A percentile compares a stretch with the other conserved stretches of the same genome.
Conservation (phyloP, 2,797 vertebrate species). For the Urosaurus nigricauda region DNA sequence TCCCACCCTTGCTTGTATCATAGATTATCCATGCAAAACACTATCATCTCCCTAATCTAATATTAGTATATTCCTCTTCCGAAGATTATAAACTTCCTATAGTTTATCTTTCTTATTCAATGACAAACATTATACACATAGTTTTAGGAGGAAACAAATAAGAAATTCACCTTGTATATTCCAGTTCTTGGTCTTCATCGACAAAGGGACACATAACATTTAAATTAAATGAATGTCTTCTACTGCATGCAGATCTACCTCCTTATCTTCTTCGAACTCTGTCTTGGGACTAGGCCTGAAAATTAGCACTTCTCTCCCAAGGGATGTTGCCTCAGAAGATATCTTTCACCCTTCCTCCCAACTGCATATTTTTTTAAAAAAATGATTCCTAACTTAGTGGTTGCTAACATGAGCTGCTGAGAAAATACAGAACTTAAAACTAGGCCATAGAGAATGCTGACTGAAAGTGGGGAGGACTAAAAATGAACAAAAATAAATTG, state of each 20-base stretch:
- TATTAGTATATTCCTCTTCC: not conserved
- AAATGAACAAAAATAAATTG: not conserved
- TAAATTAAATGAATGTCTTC: not conserved
- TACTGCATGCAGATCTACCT: not conserved
- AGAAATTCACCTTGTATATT: slow-evolving; percentile 7
- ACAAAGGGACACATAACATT: no score
- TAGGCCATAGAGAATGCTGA: not conserved
- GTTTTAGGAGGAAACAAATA: not conserved
- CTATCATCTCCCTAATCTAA: no score
- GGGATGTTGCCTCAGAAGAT: slow-evolving; percentile 6
- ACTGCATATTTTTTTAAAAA: not conserved
- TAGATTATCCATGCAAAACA: no score
- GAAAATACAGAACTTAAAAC: not conserved
- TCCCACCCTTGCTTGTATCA: not conserved
- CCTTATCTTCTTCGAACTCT: not conserved
- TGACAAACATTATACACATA: not conserved
- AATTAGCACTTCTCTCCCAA: slow-evolving; percentile 1
- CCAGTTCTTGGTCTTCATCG: not conserved
- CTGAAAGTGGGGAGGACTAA: not conserved
- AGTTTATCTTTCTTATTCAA: not conserved
- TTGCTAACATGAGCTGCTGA: not conserved
- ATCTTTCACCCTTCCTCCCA: not conserved
- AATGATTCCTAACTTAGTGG: not conserved
- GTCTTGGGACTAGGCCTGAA: slow-evolving; percentile 9
- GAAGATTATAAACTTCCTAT: not conserved